Percentiles rank a stretch among this genome's conserved stretches.
phyloP scores from a whole-genome alignment of 2,797 vertebrate genomes.

The Scarus forsteni region DNA sequence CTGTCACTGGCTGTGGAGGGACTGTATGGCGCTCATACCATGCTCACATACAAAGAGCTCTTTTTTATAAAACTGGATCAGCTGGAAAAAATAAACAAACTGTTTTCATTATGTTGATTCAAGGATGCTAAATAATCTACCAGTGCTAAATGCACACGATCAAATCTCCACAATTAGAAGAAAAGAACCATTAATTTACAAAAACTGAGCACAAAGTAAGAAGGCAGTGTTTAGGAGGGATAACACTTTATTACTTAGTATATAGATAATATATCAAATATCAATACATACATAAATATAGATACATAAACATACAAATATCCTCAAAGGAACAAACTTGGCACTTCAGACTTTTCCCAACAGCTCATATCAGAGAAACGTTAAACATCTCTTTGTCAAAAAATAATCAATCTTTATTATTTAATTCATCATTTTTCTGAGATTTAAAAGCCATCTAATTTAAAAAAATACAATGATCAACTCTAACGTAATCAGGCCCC shows the following conservation, averaged over 20 bases:
- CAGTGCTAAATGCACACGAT: too few species aligned
- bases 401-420: background rate
- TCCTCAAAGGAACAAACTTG: slow-evolving; percentile 34
- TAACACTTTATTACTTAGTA: slow-evolving; percentile 51
- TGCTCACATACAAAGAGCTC: too few species aligned
- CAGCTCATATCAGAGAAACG: slow-evolving; percentile 23
- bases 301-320: slow-evolving; percentile 43
- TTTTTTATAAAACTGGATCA: too few species aligned
- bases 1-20: too few species aligned
- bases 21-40: too few species aligned
- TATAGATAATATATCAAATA: slow-evolving; percentile 42
- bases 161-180: too few species aligned
- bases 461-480: slow-evolving; percentile 18
- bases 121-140: too few species aligned
- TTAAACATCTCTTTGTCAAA: slow-evolving; percentile 24
- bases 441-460: slow-evolving; percentile 1
- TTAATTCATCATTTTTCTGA: slow-evolving; percentile 6
- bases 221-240: background rate
- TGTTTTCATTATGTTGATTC: too few species aligned
- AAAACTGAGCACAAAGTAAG: background rate
- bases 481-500: slow-evolving; percentile 19
- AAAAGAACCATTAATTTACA: background rate
- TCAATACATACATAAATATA: slow-evolving; percentile 54
- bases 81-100: too few species aligned
- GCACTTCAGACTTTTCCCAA: slow-evolving; percentile 20